Conservation (phyloP, 2,888 invertebrate species). For the Hyposoter didymator region DNA sequence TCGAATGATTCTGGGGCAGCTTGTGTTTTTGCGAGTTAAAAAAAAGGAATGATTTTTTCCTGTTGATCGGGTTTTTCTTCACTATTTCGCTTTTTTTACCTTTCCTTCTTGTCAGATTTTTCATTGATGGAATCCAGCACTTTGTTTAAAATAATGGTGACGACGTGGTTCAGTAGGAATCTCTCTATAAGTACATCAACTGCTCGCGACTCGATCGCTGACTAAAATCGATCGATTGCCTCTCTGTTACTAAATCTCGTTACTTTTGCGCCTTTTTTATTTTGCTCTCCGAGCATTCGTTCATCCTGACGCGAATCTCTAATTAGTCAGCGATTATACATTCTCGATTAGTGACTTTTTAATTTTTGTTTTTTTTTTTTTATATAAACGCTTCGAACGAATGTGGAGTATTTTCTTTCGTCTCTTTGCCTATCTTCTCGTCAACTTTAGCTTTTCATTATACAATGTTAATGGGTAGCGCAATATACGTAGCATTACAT, state of each 20-base stretch:
- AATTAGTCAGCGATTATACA: conserved; percentile 54
- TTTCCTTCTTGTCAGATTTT: conserved; percentile 40
- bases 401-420: conserved; percentile 57
- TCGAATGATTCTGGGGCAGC: conserved; percentile 30
- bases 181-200: conserved; percentile 63
- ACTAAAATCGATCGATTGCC: conserved; percentile 46
- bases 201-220: conserved; percentile 44
- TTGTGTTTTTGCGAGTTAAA: conserved; percentile 18
- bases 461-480: conserved; percentile 71
- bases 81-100: conserved; percentile 20
- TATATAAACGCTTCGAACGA: conserved; percentile 56
- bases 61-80: conserved; percentile 24
- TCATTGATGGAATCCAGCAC: conserved; percentile 34
- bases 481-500: conserved; percentile 75
- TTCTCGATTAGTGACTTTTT: conserved; percentile 52
- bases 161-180: conserved; percentile 43
- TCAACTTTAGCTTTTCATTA: conserved; percentile 53
- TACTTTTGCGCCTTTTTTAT: neutral
- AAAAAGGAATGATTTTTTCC: conserved; percentile 52
- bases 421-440: conserved; percentile 38
- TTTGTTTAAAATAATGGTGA: conserved; percentile 17
- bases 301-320: conserved; percentile 22
- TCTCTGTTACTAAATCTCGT: neutral
- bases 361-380: neutral
- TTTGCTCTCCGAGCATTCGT: conserved; percentile 1